Conservation (phyloP, 2,113 vertebrate genomes). For the Oophaga pumilio region DNA sequence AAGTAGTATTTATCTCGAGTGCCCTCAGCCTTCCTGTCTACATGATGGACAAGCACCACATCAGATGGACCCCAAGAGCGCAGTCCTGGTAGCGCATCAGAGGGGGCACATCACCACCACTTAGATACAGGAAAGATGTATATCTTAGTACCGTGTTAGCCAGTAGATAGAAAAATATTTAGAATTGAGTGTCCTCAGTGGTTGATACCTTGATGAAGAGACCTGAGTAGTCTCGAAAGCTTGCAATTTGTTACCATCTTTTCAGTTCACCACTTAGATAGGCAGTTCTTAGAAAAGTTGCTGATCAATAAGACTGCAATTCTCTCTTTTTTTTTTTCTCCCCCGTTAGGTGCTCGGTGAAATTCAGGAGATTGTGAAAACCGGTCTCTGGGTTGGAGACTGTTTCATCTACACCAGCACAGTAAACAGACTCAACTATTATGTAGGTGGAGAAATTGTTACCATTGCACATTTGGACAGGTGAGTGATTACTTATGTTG, state of each 20-base stretch:
- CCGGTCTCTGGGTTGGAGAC: slow-evolving; percentile 96
- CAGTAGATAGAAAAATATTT: too few relatives aligned
- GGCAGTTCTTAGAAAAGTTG: neutral
- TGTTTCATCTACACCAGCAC: slow-evolving; percentile 99
- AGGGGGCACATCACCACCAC: too few relatives aligned
- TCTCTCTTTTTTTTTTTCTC: neutral
- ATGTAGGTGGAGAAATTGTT: slow-evolving; percentile 97
- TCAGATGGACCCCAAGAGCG: too few relatives aligned
- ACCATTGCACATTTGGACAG: slow-evolving; percentile 98
- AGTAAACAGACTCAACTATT: slow-evolving; percentile 98
- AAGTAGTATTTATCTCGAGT: neutral
- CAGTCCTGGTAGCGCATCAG: too few relatives aligned
- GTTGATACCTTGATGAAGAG: too few relatives aligned
- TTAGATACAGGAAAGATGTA: too few relatives aligned
- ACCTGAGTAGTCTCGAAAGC: too few relatives aligned
- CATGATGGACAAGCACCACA: too few relatives aligned
- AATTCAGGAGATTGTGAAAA: slow-evolving; percentile 98
- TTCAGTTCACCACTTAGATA: neutral
- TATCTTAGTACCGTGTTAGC: too few relatives aligned
- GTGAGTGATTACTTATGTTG: slow-evolving; percentile 64
- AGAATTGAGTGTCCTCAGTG: too few relatives aligned
- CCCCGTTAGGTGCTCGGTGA: slow-evolving; percentile 89
- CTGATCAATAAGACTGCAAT: neutral
- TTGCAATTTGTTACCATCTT: too few relatives aligned
- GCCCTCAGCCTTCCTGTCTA: too few relatives aligned